Base-by-base conservation (phyloP, 2,797 vertebrate genomes). In the Protosalanx chinensis region DNA sequence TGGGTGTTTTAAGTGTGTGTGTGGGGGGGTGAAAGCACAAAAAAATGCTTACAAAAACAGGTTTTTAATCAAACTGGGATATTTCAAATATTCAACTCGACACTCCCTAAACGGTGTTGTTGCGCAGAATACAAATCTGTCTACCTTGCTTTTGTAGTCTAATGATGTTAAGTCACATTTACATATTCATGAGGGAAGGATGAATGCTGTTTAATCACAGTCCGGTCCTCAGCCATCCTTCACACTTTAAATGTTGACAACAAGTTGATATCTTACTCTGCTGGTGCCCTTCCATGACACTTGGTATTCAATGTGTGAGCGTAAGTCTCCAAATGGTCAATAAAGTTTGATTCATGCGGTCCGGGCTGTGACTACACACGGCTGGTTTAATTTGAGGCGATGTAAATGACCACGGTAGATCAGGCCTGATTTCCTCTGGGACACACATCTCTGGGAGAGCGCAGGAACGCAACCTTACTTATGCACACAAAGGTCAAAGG, bases 341-440 rank as follows among this genome's bases (percentile, higher is more conserved):
- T 92, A 90, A 89, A 88, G 87, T 86, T 80, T 88, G 90, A 89
- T 90, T 90, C 83, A 88, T 73, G 83, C 72, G 68, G 80, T 68
- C 23, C 23, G 71, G 80, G 71, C 81, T 53, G 56, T 83, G 77
- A 84, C 82, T 72, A 81, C 80, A 86, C 84, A 80, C 35, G 59
- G 79, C 80, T 65, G 75, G 77, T 88, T 88, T 86, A 83, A 90
- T 88, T 85, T 73, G 72, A 84, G 72, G 73, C 89, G 82, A 91
- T 91, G 90, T 89, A 90, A 90, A 90, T 89, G 83, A 83, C 78
- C 70, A 79, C 72, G 71, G 75, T 81, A 84, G 88, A 88, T 84
- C 84, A 72, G 49, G 78, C 1, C 74, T 90, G 87, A 91, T 91
- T 92, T 91, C 90, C 90, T 89, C 67, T 0, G 89, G 89, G 90